A percentile compares a stretch with the other conserved stretches of the same genome.
These are phyloP conservation scores for Eidolon dupreanum DNA, from an alignment of 2,797 vertebrate genomes.

Conservation along the genomic window DNA sequence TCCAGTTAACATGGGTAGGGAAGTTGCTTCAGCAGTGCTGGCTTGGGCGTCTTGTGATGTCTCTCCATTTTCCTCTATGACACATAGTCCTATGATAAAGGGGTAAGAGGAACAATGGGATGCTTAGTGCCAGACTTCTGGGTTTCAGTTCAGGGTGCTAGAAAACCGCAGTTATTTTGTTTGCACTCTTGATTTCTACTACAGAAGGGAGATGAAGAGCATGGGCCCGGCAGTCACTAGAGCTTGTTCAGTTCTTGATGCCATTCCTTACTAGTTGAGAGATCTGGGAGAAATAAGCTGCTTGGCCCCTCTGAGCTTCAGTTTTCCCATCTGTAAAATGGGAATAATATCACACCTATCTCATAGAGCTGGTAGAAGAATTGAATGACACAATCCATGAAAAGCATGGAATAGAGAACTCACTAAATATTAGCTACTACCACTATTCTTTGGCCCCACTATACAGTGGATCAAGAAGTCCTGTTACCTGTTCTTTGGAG, in stretches of 20 bases:
- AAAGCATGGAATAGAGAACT: neutral
- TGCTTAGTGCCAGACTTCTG: neutral
- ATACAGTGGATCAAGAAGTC: neutral
- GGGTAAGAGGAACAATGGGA: neutral
- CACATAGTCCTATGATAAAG: neutral
- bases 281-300: neutral
- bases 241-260: neutral
- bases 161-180: neutral
- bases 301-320: neutral
- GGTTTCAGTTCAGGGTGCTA: neutral
- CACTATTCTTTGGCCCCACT: neutral
- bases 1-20: neutral
- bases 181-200: neutral
- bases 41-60: neutral
- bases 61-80: neutral
- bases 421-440: neutral
- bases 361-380: neutral
- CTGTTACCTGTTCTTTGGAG: neutral
- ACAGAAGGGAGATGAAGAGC: neutral
- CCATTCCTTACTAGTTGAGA: neutral
- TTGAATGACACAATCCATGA: neutral
- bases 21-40: neutral
- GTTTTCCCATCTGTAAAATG: constrained; percentile 27
- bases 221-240: neutral
- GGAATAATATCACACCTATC: neutral